phyloP scores from a whole-genome alignment of 2,113 vertebrate genomes.

The Jacana jacana region DNA sequence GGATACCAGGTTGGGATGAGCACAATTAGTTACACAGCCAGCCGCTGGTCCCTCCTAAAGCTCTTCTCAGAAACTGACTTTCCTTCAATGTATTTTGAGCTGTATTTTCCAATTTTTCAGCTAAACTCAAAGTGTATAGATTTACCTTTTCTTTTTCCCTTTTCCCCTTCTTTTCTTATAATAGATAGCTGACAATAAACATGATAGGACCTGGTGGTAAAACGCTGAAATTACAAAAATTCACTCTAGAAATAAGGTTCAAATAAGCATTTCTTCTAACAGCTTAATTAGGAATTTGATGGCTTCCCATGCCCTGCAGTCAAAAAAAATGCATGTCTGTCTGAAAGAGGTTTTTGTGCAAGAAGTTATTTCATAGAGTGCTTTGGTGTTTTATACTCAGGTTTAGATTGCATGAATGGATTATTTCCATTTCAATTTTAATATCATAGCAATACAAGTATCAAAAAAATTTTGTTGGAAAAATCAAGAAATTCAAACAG shows the following conservation, averaged over 20 bases:
- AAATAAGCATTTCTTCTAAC: not conserved
- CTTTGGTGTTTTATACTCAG: not conserved
- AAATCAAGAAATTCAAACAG: not conserved
- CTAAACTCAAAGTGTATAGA: not conserved
- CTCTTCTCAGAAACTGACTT: not conserved
- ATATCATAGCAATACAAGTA: not conserved
- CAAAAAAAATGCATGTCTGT: not conserved
- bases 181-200: not conserved
- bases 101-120: not conserved
- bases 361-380: not conserved
- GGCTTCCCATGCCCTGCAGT: not conserved
- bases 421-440: not conserved
- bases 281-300: not conserved
- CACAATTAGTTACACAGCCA: not conserved
- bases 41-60: not conserved
- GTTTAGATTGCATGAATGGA: not conserved
- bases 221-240: not conserved
- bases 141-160: not conserved
- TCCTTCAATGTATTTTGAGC: not conserved
- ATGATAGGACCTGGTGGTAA: not conserved
- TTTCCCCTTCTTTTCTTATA: not conserved
- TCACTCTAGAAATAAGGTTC: not conserved
- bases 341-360: not conserved
- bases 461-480: not conserved
- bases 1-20: rapidly evolving